Evolutionary conservation across 2,797 vertebrate genomes (phyloP), one percentile per base, ranked within the genome.

Genomic region (Cottoperca gobio): DNA sequence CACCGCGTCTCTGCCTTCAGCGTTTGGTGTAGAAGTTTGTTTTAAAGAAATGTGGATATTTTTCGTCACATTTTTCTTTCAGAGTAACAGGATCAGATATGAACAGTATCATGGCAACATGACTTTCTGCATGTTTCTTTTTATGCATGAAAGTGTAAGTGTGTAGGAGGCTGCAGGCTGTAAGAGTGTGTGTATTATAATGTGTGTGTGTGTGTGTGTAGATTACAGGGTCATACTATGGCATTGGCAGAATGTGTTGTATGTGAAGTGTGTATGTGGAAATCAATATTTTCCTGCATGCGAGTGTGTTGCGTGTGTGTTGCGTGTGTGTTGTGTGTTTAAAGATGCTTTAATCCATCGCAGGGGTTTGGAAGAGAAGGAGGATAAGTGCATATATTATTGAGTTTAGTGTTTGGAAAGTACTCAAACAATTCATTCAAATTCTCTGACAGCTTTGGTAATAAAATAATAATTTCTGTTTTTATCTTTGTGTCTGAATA

Each of bases 141-240:
- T 76, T 23, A 14, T 74, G 60, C 78, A 39, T 39, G 50, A 2
- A 77, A 76, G 79, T 83, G 90, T 70, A 84, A 78, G 81, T 40
- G 86, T 81, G 87, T 88, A 68, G 86, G 86, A 78, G 86, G 81
- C 59, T 63, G 76, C 78, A 64, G 78, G 70, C 76, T 81, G 76
- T 13, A 67, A 39, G 69, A 70, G 54, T 24, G 49, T 72, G 67
- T 45, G 55, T 16, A 33, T 76, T 46, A 19, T 24, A 19, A n/a
- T 59, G 6, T 48, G 24, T 54, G 62, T 57, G 24, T 31, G 12
- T 52, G 61, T 54, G 55, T 6, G 71, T 50, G 37, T 4, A 63
- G 55, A 74, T 69, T 40, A 65, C 26, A 2, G 57, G 70, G 77
- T 84, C 57, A 19, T 2, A 2, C 19, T 28, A 42, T 24, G 33